Evolutionary conservation across 2,797 vertebrate genomes (phyloP).

Genomic region (Etheostoma perlongum): DNA sequence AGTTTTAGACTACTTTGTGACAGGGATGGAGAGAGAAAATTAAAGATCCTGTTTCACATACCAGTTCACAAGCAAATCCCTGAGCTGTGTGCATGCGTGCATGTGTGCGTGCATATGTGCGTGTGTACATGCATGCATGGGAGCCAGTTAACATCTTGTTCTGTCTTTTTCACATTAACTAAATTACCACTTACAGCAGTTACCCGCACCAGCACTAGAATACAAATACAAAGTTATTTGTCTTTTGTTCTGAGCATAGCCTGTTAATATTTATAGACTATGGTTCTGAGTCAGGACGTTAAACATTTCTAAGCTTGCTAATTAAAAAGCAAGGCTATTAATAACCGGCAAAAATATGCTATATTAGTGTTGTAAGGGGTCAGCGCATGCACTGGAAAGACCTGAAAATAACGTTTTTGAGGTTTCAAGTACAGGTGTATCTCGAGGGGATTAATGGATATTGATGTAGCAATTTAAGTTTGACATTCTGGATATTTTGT

Average conservation of each 20-base stretch:
- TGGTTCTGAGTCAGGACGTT: conserved; percentile 4
- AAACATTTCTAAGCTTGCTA: conserved; percentile 22
- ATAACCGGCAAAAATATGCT: background rate
- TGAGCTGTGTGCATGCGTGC: conserved; percentile 13
- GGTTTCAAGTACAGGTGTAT: background rate
- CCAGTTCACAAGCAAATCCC: conserved; percentile 36
- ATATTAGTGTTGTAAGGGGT: conserved; percentile 13
- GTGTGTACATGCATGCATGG: conserved; percentile 3
- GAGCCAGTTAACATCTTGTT: conserved; percentile 64
- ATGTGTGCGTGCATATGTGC: conserved; percentile 6
- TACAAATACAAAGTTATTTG: conserved; percentile 5
- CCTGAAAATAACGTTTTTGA: background rate
- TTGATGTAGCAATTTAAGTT: conserved; percentile 9
- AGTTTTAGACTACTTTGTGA: conserved; percentile 30
- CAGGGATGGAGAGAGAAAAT: conserved; percentile 30
- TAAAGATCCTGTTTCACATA: conserved; percentile 52
- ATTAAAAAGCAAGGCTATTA: conserved; percentile 1
- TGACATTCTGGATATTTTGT: conserved; percentile 20
- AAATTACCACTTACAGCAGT: conserved; percentile 48
- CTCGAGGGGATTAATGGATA: conserved; percentile 1
- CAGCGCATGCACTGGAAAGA: background rate
- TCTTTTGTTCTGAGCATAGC: conserved; percentile 14
- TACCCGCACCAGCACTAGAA: conserved; percentile 47
- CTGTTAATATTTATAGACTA: background rate
- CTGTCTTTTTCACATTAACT: conserved; percentile 53